Evolutionary conservation across 1,140 invertebrate species (phyloP).

Genomic region (Orussus abietinus): DNA sequence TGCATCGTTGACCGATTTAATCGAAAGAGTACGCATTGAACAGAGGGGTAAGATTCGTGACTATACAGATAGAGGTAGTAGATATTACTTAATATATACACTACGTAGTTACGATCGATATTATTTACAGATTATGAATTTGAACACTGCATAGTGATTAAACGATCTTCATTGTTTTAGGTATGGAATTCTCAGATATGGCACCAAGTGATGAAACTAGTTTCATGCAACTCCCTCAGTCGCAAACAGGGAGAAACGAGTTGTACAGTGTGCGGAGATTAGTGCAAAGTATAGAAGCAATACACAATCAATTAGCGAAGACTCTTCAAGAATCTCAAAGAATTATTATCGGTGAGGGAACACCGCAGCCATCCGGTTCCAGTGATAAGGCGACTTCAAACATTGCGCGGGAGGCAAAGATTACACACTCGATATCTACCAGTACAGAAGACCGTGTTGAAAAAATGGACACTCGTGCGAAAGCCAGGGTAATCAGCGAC

Average conservation of each 20-base stretch:
- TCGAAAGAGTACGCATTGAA: constrained; percentile 38
- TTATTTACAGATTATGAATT: too few relatives aligned
- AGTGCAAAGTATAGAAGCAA: constrained; percentile 37
- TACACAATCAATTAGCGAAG: constrained; percentile 34
- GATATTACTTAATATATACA: too few relatives aligned
- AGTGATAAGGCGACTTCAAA: too few relatives aligned
- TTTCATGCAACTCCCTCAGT: constrained; percentile 28
- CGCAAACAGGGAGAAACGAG: constrained; percentile 15
- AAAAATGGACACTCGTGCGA: constrained; percentile 7
- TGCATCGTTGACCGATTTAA: constrained; percentile 37
- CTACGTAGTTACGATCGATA: too few relatives aligned
- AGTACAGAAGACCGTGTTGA: constrained; percentile 6
- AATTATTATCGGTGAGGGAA: constrained; percentile 26
- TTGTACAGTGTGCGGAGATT: constrained; percentile 28
- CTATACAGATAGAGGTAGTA: too few relatives aligned
- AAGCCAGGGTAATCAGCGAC: constrained; percentile 35
- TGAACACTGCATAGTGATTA: too few relatives aligned
- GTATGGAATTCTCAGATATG: constrained; percentile 24
- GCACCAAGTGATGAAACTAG: constrained; percentile 28
- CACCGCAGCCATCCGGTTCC: too few relatives aligned
- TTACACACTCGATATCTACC: too few relatives aligned
- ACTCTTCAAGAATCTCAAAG: constrained; percentile 38
- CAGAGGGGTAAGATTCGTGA: constrained; percentile 38
- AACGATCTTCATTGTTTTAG: constrained; percentile 16
- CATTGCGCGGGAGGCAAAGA: too few relatives aligned